Percentiles rank a stretch among this genome's conserved stretches.
phyloP scores from a whole-genome alignment of 2,888 invertebrate genomes.

The Tanypteryx hageni region DNA sequence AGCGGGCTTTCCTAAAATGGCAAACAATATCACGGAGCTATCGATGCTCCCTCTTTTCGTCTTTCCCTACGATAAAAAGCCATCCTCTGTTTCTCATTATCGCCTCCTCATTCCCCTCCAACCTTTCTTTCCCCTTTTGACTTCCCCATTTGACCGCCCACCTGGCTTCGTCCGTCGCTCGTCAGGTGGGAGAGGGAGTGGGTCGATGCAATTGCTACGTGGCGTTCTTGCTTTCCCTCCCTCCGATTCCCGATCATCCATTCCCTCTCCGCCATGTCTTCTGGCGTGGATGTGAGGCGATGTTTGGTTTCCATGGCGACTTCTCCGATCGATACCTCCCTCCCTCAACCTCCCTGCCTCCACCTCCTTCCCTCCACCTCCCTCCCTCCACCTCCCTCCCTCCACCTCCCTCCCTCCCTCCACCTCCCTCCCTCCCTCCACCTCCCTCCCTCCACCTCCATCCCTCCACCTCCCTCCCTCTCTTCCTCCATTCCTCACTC shows the following conservation, averaged over 20 bases:
- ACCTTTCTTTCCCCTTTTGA: background rate
- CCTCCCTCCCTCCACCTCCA: background rate
- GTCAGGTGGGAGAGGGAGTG: background rate
- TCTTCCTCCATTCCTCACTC: background rate
- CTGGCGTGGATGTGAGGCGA: conserved; percentile 40
- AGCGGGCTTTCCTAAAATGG: no score
- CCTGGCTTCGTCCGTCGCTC: background rate
- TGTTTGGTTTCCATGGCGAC: conserved; percentile 40
- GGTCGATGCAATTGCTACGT: background rate
- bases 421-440: background rate
- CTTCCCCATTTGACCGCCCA: background rate
- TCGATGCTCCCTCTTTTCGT: background rate
- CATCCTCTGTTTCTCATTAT: background rate
- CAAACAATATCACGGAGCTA: background rate
- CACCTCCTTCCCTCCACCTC: background rate
- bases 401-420: background rate
- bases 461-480: background rate
- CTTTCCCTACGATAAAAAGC: background rate
- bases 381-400: background rate
- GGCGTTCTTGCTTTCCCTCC: background rate
- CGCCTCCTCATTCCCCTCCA: background rate
- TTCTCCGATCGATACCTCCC: conserved; percentile 20
- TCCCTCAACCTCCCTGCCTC: background rate
- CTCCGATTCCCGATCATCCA: background rate
- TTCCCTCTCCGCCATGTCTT: conserved; percentile 1